A percentile compares a stretch with the other conserved stretches of the same genome.
Evolutionary conservation across 2,113 vertebrate species (phyloP).

Genomic region (Anhinga anhinga): DNA sequence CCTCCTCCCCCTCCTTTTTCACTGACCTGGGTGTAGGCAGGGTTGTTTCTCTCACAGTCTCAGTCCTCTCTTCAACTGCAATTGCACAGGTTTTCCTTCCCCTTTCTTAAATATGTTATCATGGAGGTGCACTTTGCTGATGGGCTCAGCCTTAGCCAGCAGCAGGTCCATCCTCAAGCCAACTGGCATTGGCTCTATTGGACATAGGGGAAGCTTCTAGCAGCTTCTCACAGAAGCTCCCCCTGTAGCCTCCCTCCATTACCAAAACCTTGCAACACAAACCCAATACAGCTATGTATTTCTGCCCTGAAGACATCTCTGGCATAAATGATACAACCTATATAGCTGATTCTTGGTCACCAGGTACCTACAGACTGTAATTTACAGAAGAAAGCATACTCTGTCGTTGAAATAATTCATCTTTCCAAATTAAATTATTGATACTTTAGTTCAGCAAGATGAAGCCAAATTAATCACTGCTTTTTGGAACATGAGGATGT

Average conservation of each 20-base stretch:
- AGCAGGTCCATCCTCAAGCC: rapidly evolving
- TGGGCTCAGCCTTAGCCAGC: not conserved
- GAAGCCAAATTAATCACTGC: not conserved
- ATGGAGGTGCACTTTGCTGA: rapidly evolving
- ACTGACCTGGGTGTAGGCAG: not conserved
- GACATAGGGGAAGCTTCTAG: not conserved
- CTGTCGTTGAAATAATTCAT: conserved; percentile 29
- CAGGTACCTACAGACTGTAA: not conserved
- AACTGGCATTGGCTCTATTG: rapidly evolving
- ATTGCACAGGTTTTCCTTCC: not conserved
- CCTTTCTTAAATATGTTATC: not conserved
- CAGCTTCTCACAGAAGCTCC: not conserved
- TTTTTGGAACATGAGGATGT: not conserved
- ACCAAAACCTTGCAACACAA: not conserved
- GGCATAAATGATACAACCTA: conserved; percentile 16
- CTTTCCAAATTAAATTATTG: conserved; percentile 30
- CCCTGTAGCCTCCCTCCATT: rapidly evolving
- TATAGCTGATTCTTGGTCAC: not conserved
- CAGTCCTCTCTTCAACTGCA: not conserved
- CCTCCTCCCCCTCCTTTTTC: not conserved
- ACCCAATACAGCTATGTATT: not conserved
- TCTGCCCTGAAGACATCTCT: conserved; percentile 35
- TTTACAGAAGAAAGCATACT: not conserved
- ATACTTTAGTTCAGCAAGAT: conserved; percentile 19
- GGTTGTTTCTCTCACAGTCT: not conserved